phyloP scores from a whole-genome alignment of 2,797 vertebrate species.

The Coregonus sp. region DNA sequence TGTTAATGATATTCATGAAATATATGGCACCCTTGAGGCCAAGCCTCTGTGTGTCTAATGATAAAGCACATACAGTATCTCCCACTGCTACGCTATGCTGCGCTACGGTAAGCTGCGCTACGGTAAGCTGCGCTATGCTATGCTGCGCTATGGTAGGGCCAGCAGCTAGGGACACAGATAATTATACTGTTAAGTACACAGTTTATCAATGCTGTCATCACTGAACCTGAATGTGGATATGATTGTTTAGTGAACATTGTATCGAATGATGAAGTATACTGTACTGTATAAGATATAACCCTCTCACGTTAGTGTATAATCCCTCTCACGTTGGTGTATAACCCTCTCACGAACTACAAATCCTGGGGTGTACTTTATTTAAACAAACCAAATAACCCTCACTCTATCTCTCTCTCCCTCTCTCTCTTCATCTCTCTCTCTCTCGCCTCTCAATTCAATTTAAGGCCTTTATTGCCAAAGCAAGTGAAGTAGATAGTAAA shows the following conservation, averaged over 20 bases:
- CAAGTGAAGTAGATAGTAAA: no score
- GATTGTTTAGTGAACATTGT: neutral
- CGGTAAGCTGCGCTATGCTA: neutral
- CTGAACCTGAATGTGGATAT: neutral
- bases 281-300: no score
- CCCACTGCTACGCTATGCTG: slow-evolving; percentile 12
- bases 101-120: neutral
- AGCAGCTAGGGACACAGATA: slow-evolving; percentile 64
- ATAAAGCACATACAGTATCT: slow-evolving; percentile 54
- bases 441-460: no score
- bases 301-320: no score
- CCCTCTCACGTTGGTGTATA: no score
- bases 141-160: slow-evolving; percentile 3
- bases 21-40: slow-evolving; percentile 57
- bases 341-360: no score
- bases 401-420: no score
- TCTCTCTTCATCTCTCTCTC: no score
- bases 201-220: slow-evolving; percentile 26
- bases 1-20: slow-evolving; percentile 78
- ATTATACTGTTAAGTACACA: slow-evolving; percentile 50
- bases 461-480: no score
- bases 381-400: slow-evolving; percentile 47
- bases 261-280: neutral
- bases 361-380: neutral
- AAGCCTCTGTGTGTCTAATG: slow-evolving; percentile 66